phyloP scores from a whole-genome alignment of 2,888 invertebrate genomes.

The Hyalella azteca region DNA sequence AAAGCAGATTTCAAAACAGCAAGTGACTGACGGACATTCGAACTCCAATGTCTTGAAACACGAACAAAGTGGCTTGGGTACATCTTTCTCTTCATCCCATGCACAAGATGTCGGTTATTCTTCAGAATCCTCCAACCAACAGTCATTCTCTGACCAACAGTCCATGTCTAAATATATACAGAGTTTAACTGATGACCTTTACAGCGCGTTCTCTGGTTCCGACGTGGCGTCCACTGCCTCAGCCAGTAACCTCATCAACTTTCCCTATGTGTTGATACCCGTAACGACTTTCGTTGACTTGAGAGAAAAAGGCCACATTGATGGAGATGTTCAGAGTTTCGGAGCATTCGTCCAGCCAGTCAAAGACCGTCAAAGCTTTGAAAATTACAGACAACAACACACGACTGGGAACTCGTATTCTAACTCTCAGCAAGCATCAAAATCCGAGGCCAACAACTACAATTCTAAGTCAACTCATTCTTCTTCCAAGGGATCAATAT shows the following conservation, averaged over 20 bases:
- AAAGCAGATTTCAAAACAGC: too few species aligned
- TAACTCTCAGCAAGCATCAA: not conserved
- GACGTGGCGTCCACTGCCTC: not conserved
- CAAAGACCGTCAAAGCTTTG: not conserved
- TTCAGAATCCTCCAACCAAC: not conserved
- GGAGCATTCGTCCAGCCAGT: slow-evolving; percentile 53
- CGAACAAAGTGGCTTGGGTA: not conserved
- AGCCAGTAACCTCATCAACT: slow-evolving; percentile 44
- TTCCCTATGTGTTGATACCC: slow-evolving; percentile 56
- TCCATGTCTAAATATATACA: slow-evolving; percentile 51
- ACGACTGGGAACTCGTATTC: not conserved
- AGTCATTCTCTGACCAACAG: too few species aligned
- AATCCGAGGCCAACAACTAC: not conserved
- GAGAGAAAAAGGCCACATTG: slow-evolving; percentile 52
- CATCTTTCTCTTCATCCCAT: not conserved
- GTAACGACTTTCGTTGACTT: slow-evolving; percentile 53
- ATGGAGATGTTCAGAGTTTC: slow-evolving; percentile 51
- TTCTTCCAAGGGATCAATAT: not conserved
- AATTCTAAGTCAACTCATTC: not conserved
- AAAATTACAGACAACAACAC: not conserved
- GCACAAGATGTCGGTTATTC: not conserved
- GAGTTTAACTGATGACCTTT: slow-evolving; percentile 35
- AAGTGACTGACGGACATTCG: not conserved
- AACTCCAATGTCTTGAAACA: not conserved
- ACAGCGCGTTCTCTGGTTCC: not conserved